phyloP scores from a whole-genome alignment of 2,113 vertebrate species.

The Elephas maximus region DNA sequence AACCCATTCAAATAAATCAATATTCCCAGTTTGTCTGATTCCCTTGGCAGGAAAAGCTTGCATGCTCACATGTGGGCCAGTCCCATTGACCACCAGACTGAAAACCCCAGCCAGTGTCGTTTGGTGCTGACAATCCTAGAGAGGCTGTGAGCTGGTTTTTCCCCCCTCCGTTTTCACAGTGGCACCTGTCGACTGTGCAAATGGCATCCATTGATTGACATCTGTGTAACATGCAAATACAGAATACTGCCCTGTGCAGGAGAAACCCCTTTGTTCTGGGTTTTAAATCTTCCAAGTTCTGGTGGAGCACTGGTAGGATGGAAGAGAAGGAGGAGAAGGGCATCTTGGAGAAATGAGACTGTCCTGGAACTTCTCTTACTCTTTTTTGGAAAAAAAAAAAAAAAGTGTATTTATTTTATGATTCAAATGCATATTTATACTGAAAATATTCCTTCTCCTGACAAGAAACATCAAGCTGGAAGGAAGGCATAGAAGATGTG shows the following conservation, averaged over 20 bases:
- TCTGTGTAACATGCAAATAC: neutral
- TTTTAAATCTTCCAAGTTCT: neutral
- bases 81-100: neutral
- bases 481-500: neutral
- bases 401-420: neutral
- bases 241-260: neutral
- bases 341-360: fast-evolving
- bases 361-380: neutral
- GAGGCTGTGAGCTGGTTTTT: neutral
- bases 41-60: neutral
- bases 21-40: neutral
- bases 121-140: neutral
- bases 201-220: neutral
- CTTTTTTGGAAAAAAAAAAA: neutral
- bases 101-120: neutral
- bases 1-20: neutral
- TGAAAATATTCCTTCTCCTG: neutral
- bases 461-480: neutral
- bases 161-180: neutral
- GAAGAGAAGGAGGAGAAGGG: neutral
- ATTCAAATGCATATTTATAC: neutral
- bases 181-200: neutral
- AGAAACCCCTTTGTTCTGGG: neutral
- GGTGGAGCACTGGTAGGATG: neutral
- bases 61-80: neutral